phyloP scores from a whole-genome alignment of 2,113 vertebrate genomes.

The Rhabdomys dilectus region DNA sequence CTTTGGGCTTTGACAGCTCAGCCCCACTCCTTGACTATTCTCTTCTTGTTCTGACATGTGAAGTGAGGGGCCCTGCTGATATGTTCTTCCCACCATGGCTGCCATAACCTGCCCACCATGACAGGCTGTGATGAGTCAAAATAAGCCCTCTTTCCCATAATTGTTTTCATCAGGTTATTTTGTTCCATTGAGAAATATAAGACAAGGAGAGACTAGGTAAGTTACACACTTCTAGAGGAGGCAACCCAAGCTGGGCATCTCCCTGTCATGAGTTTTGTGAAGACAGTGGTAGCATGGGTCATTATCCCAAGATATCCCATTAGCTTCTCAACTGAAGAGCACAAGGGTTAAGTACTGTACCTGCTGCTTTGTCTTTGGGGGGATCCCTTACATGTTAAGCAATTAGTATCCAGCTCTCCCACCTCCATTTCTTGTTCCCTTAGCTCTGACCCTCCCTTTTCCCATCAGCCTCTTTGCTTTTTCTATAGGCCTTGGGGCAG shows the following conservation, averaged over 20 bases:
- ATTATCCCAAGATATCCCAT: neutral
- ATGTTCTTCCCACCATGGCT: neutral
- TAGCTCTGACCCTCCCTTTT: accelerated
- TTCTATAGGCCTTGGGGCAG: neutral
- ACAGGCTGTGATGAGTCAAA: neutral
- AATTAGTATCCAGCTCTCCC: neutral
- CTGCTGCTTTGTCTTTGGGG: neutral
- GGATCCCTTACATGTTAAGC: neutral
- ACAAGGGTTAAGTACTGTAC: neutral
- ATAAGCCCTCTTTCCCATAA: too few species aligned
- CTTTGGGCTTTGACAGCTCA: neutral
- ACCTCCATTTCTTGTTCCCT: neutral
- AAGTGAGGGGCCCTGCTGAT: neutral
- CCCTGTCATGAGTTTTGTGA: neutral
- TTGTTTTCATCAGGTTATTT: neutral
- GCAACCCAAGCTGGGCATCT: neutral
- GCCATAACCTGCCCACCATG: too few species aligned
- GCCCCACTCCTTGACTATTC: neutral
- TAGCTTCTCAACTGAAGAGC: neutral
- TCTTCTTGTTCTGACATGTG: neutral
- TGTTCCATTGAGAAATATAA: neutral
- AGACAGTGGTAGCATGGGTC: neutral
- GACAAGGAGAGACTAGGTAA: neutral
- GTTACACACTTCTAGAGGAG: neutral
- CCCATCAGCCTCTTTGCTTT: neutral